Evolutionary conservation across 2,113 vertebrate genomes (phyloP).

Genomic region (Nesospiza acunhae): DNA sequence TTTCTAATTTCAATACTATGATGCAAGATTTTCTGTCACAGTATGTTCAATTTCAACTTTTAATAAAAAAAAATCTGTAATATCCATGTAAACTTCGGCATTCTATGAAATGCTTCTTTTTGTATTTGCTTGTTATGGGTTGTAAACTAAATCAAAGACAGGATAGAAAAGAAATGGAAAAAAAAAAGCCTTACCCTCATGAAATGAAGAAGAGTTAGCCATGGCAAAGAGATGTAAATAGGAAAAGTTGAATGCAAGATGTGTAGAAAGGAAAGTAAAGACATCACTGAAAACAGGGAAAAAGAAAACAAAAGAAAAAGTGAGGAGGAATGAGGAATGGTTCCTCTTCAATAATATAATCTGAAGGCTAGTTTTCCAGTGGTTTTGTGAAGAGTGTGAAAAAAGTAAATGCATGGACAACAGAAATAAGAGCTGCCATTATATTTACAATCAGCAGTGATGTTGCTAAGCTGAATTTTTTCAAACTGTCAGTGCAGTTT

Average conservation of each 20-base stretch:
- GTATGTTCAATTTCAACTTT: background rate
- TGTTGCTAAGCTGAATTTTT: background rate
- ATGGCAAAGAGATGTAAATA: slow-evolving; percentile 71
- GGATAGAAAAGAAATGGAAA: slow-evolving; percentile 36
- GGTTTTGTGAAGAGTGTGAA: background rate
- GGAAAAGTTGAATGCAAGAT: slow-evolving; percentile 70
- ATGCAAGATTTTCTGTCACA: background rate
- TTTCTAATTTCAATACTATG: background rate
- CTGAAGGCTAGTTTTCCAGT: background rate
- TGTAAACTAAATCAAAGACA: slow-evolving; percentile 19
- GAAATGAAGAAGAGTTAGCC: slow-evolving; percentile 72
- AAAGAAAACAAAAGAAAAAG: slow-evolving; percentile 63
- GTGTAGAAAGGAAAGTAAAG: slow-evolving; percentile 70
- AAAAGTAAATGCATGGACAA: background rate
- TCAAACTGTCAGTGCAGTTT: background rate
- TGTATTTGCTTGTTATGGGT: background rate
- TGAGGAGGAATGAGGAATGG: slow-evolving; percentile 48
- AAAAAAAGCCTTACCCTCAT: slow-evolving; percentile 65
- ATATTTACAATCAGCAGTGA: background rate
- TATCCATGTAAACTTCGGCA: background rate
- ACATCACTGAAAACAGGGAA: slow-evolving; percentile 67
- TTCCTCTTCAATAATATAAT: slow-evolving; percentile 4
- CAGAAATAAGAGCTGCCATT: background rate
- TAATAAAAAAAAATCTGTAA: background rate
- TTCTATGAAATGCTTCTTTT: background rate